Evolutionary conservation across 2,888 invertebrate species (phyloP).

Genomic region (Dolichopus griseipennis): DNA sequence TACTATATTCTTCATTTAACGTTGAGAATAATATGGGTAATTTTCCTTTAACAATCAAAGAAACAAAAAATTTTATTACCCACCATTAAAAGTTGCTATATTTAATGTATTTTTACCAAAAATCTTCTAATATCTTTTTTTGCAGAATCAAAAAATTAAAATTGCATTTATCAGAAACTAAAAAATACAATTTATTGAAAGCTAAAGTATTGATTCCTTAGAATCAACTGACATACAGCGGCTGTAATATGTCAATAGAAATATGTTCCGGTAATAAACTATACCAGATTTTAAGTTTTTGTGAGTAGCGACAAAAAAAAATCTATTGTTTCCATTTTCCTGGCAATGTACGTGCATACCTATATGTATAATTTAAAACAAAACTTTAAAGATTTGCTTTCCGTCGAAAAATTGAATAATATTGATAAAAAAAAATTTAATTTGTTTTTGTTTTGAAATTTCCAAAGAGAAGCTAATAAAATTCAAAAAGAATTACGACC

Average conservation of each 20-base stretch:
- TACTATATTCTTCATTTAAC: too few relatives aligned
- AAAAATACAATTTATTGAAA: background rate
- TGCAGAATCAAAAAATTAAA: background rate
- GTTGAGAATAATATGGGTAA: too few relatives aligned
- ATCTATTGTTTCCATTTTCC: background rate
- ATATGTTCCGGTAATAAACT: slow-evolving; percentile 20
- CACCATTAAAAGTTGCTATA: background rate
- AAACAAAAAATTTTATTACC: background rate
- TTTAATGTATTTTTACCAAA: background rate
- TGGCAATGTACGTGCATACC: too few relatives aligned
- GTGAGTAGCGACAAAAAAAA: background rate
- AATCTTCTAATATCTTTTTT: background rate
- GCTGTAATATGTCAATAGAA: slow-evolving; percentile 18
- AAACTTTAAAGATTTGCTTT: too few relatives aligned
- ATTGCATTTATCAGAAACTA: background rate
- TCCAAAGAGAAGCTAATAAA: background rate
- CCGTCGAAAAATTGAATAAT: too few relatives aligned
- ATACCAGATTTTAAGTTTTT: background rate
- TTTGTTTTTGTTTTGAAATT: background rate
- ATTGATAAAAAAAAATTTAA: background rate
- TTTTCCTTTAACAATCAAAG: too few relatives aligned
- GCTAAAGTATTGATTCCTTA: background rate
- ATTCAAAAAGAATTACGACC: slow-evolving; percentile 3
- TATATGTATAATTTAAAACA: too few relatives aligned
- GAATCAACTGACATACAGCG: background rate